A percentile compares a stretch with the other conserved stretches of the same genome.
phyloP scores from a whole-genome alignment of 2,797 vertebrate genomes.

The Hapalemur alaotrensis region DNA sequence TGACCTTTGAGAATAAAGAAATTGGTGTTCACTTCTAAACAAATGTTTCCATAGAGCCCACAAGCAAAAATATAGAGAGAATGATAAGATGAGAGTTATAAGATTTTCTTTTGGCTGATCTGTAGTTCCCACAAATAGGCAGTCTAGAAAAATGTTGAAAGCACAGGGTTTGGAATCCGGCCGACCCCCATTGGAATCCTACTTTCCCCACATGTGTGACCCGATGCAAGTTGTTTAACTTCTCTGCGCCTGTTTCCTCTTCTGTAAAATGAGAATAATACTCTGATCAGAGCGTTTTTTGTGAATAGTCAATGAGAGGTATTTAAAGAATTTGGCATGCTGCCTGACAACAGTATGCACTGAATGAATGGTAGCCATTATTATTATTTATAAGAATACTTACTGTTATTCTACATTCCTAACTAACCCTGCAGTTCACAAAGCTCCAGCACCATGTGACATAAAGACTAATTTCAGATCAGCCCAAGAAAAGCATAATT shows the following conservation, averaged over 20 bases:
- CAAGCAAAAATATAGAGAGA: background rate
- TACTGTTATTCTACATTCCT: conserved; percentile 47
- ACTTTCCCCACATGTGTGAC: background rate
- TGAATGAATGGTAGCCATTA: conserved; percentile 46
- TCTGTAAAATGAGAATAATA: conserved; percentile 66
- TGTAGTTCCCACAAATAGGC: background rate
- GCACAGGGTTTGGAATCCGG: background rate
- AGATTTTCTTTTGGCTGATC: background rate
- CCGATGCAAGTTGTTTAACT: conserved; percentile 21
- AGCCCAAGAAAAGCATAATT: conserved; percentile 41
- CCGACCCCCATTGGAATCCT: background rate
- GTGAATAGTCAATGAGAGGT: conserved; percentile 64
- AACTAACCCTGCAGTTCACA: conserved; percentile 6
- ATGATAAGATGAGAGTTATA: background rate
- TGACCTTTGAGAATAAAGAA: conserved; percentile 3
- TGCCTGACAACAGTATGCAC: conserved; percentile 17
- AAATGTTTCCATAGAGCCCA: conserved; percentile 13
- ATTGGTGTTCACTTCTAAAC: conserved; percentile 1
- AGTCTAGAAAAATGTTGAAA: background rate
- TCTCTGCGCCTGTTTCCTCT: conserved; percentile 56
- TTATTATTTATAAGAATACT: conserved; percentile 60
- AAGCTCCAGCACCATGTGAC: background rate
- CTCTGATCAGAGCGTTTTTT: conserved; percentile 53
- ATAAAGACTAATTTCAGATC: conserved; percentile 33
- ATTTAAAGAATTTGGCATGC: conserved; percentile 69